Percentiles rank a stretch among this genome's conserved stretches.
phyloP scores from a whole-genome alignment of 1,140 invertebrate species.

The Doryteuthis pealeii region DNA sequence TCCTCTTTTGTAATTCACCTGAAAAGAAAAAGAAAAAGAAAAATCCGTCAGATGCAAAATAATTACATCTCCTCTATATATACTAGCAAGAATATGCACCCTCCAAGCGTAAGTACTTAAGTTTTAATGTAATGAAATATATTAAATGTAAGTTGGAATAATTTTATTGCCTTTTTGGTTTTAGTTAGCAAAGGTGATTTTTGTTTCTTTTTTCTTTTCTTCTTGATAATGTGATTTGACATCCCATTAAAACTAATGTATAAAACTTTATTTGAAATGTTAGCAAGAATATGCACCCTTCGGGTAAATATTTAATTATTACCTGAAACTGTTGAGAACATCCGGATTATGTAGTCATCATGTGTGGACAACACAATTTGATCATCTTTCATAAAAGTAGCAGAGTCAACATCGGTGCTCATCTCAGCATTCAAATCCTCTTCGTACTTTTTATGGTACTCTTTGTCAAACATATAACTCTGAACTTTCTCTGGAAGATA shows the following conservation, averaged over 20 bases:
- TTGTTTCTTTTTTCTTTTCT: too few species aligned
- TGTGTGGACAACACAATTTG: neutral
- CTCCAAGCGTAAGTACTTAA: too few species aligned
- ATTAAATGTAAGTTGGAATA: too few species aligned
- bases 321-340: neutral
- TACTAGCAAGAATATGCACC: neutral
- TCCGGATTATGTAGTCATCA: neutral
- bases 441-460: neutral
- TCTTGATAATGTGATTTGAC: too few species aligned
- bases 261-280: too few species aligned
- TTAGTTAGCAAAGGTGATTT: too few species aligned
- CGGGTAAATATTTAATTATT: too few species aligned
- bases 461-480: neutral
- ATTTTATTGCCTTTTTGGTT: too few species aligned
- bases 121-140: too few species aligned
- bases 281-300: too few species aligned
- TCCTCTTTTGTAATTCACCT: neutral
- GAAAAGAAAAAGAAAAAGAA: neutral
- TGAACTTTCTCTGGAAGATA: neutral
- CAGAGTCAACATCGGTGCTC: neutral
- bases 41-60: slow-evolving; percentile 3
- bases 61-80: neutral
- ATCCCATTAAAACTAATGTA: too few species aligned
- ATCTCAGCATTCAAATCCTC: neutral
- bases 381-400: neutral